phyloP scores from a whole-genome alignment of 92 coral and sea anemone genomes.

The Galaxea fascicularis region DNA sequence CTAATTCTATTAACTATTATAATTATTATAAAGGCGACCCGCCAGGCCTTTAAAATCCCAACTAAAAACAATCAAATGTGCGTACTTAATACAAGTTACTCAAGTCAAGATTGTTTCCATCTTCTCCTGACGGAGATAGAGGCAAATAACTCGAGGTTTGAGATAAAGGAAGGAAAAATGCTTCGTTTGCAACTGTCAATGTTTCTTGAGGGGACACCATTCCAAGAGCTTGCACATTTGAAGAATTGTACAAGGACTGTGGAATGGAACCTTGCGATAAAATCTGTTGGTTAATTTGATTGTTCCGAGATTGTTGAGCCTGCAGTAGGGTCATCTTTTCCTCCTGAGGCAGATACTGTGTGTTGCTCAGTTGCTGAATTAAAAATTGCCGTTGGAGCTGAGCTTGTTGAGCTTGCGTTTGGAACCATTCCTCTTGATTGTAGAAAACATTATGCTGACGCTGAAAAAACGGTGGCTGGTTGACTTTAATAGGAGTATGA shows the following conservation, averaged over 20 bases:
- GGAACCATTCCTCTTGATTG: constrained; percentile 23
- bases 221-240: no score
- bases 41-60: no score
- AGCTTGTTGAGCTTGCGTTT: constrained; percentile 15
- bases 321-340: background rate
- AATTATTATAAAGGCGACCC: no score
- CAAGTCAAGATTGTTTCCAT: no score
- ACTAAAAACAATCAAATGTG: no score
- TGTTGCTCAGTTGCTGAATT: background rate
- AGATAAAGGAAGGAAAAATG: background rate
- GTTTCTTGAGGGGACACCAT: no score
- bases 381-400: constrained; percentile 2
- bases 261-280: background rate
- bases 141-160: no score
- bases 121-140: no score
- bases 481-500: background rate
- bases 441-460: background rate
- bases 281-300: background rate
- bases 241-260: background rate
- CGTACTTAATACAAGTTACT: no score
- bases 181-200: background rate
- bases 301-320: background rate
- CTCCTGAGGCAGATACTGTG: constrained; percentile 5
- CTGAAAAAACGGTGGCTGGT: background rate
- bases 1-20: no score